Base-by-base conservation (phyloP, 1,140 invertebrate genomes). In the Drosophila kikkawai region DNA sequence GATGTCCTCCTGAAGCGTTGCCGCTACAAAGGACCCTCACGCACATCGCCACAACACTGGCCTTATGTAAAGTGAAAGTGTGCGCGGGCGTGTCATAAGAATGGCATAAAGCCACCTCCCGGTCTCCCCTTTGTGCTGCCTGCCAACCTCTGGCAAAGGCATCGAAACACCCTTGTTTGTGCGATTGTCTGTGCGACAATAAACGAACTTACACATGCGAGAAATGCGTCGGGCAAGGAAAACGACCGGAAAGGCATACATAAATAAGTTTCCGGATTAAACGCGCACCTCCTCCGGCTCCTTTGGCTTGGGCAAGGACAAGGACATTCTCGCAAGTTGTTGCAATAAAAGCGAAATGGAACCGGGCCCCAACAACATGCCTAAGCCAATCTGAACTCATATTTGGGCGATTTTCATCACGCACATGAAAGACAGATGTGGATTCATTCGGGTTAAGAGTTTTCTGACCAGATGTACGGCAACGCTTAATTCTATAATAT, bases 241-340 rank as follows among this genome's bases (percentile, higher is more conserved):
- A 88, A 88, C 85, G 85, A 88, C 85, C 85, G 85, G 85, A 85
- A 88, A 90, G 78, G 67, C 80, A 80, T 88, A 88, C 81, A 90
- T 90, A 90, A 88, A 88, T 88, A 88, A 88, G 85, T 90, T 87
- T 85, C 78, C 78, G 85, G 85, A 88, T 90, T 90, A 81, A 87
- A 67, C 77, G 63, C 78, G 71, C 85, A 75, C 77, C 84, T 64
- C 80, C 67, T 19, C 13, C 39, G 13, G 29, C 6, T 70, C 13
- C 34, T 36, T 47, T 34, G 48, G 64, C 75, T 22, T 37, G 53
- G 34, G 8, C 34, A 37, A 39, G 53, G 34, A 39, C 34, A 55
- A 55, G 78, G 82, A 81, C 77, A 69, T 69, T 57, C 51, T 59
- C 50, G 78, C 80, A 80, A 88, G 80, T 88, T 71, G 74, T 63